Percentiles rank a stretch among this genome's conserved stretches.
Evolutionary conservation across 2,113 vertebrate species (phyloP).

Genomic region (Felis catus): F.catus_Fca126_mat1.0 CM031424.1:42547001-42547500

Average conservation of each 20-base stretch:
- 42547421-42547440: not conserved
- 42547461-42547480: accelerated
- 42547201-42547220: too few relatives aligned
- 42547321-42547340: not conserved
- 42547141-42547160: too few relatives aligned
- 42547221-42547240: too few relatives aligned
- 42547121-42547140: too few relatives aligned
- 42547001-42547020: not conserved
- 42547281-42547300: not conserved
- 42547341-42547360: not conserved
- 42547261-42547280: not conserved
- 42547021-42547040: too few relatives aligned
- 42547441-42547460: not conserved
- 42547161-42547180: too few relatives aligned
- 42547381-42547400: not conserved
- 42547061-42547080: too few relatives aligned
- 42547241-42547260: not conserved
- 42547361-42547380: not conserved
- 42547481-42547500: too few relatives aligned
- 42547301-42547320: not conserved
- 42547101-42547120: too few relatives aligned
- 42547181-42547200: too few relatives aligned
- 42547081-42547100: too few relatives aligned
- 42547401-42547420: not conserved
- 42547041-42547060: too few relatives aligned